Evolutionary conservation across 2,113 vertebrate species (phyloP).

Genomic region (Corythoichthys haematopterus): DNA sequence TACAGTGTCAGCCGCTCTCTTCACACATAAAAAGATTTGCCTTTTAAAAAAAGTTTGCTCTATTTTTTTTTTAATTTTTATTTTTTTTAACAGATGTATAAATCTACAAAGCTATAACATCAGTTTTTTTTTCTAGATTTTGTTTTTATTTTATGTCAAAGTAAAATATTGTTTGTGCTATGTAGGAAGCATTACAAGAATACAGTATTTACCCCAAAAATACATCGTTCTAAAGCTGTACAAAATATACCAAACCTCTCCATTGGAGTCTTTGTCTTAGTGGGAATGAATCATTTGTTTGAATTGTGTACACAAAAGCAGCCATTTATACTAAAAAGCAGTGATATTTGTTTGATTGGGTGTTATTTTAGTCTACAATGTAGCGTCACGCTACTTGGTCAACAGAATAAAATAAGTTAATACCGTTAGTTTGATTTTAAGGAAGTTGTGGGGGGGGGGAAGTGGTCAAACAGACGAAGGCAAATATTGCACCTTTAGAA

Average conservation of each 20-base stretch:
- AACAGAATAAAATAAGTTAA: slow-evolving; percentile 35
- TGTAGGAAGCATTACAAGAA: slow-evolving; percentile 61
- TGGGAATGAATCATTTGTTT: slow-evolving; percentile 29
- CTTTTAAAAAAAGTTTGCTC: slow-evolving; percentile 53
- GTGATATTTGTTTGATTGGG: slow-evolving; percentile 13
- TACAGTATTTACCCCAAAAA: slow-evolving; percentile 65
- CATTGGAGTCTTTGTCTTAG: slow-evolving; percentile 51
- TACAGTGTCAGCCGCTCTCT: slow-evolving; percentile 76
- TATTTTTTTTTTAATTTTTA: slow-evolving; percentile 26
- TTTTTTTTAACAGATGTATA: slow-evolving; percentile 66
- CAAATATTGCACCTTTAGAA: slow-evolving; percentile 33
- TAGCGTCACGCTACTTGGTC: background rate
- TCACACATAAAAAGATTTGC: slow-evolving; percentile 68
- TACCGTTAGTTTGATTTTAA: slow-evolving; percentile 27
- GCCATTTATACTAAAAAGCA: slow-evolving; percentile 9
- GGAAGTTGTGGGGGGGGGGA: background rate
- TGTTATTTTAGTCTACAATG: slow-evolving; percentile 2
- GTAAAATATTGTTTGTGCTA: slow-evolving; percentile 67
- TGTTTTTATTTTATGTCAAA: slow-evolving; percentile 57
- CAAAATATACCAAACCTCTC: slow-evolving; percentile 69
- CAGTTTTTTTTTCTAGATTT: slow-evolving; percentile 42
- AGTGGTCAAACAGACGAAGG: slow-evolving; percentile 35
- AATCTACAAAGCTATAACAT: slow-evolving; percentile 71
- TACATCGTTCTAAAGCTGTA: slow-evolving; percentile 76
- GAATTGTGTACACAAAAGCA: slow-evolving; percentile 15